Evolutionary conservation across 2,113 vertebrate species (phyloP), one percentile per base, ranked within the genome.

Genomic region (Chaetura pelagica): DNA sequence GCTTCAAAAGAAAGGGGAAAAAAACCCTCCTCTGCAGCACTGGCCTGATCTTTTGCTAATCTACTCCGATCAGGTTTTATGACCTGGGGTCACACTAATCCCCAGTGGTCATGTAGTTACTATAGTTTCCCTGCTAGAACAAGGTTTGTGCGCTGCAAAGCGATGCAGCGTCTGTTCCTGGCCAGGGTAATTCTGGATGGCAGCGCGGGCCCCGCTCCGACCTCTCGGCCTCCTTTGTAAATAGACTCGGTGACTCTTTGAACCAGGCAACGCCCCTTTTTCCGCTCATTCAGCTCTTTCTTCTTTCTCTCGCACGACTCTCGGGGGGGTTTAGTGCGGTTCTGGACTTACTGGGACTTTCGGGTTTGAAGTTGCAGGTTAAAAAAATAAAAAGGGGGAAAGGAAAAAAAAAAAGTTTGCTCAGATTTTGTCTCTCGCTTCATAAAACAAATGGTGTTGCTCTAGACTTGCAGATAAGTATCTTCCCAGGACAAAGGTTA

Each of bases 61-160:
- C 90, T 93, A 38, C 52, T 3, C 11, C 1, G 27, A 97, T 97
- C 94, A 87, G 86, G 84, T 93, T 96, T 96, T 95, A 88, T 88
- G 90, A 94, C 95, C 74, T 14, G 7, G 66, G 92, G 96, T 94
- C 87, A 75, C 19, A 5, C 52, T 96, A 97, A 96, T 97, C 89
- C 95, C 89, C 77, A 49, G 52, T 55, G 82, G 85, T 83, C 79
- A 87, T 96, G 94, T 97, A 96, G 93, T 97, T 94, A 92, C 90
- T 97, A 94, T 83, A 92, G 92, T 94, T 97, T 93, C 92, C 68
- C 82, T 54, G 77, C 72, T 29, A 90, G 76, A 92, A 95, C 85
- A 93, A 97, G 90, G 49, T 88, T 91, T 93, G 89, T 2, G 2
- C 62, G 2, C 69, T 76, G 88, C 68, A 38, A 84, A 90, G 54